Base-by-base conservation (phyloP, 2,888 invertebrate species). In the Frankliniella fusca region DNA sequence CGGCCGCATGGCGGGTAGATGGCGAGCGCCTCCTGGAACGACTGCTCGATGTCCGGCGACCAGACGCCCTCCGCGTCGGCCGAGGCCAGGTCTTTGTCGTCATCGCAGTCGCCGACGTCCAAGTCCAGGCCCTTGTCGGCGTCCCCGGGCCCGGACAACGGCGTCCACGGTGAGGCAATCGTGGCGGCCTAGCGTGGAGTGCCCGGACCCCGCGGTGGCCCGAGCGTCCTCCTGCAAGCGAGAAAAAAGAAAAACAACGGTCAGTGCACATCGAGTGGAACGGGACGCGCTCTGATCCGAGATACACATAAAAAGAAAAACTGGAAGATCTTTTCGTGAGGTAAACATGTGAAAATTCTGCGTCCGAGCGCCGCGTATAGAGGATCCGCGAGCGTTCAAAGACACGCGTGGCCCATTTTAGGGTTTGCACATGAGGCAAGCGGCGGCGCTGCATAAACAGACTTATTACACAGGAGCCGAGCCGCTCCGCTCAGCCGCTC, bases 41-140 rank as follows among this genome's bases (percentile, higher is more conserved):
- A 97, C 91, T 99, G 99, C 90, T 99, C 99, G 90, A 99, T 99
- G 90, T 99, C 99, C 85, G 98, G 97, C 90, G 97, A 97, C 99
- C 99, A 99, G 84, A 99, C 99, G 86, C 99, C 99, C 90, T 99
- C 99, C 86, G 99, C 99, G 90, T 99, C 99, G 86, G 97, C 95
- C 86, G 97, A 97, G 88, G 96, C 95, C 89, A 96, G 91, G 89
- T 96, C 96, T 91, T 96, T 95, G 90, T 93, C 94, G 89, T 94
- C 95, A 89, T 95, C 95, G 89, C 95, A 94, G 89, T 96, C 96
- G 88, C 96, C 96, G 89, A 96, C 96, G 90, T 96, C 96, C 89
- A 96, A 92, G 89, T 95, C 95, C 83, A 86, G 86, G 82, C 83
- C 83, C 90, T 95, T 94, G 90, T 95, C 95, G 92, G 95, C 94